These are phyloP conservation scores for Rosalia funebris DNA, from an alignment of 2,888 invertebrate genomes.

Conservation along the genomic window DNA sequence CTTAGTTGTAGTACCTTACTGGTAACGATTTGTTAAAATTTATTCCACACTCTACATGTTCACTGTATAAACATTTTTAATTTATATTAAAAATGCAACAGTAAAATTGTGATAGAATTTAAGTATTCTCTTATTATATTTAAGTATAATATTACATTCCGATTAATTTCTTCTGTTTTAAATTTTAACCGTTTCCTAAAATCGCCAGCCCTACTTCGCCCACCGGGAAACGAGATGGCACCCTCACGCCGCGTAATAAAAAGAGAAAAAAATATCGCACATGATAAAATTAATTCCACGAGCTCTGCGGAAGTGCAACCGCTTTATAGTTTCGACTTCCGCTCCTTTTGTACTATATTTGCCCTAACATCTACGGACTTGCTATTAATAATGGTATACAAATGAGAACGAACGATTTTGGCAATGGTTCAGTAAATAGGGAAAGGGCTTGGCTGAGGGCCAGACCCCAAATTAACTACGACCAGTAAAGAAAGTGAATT, in stretches of 20 bases:
- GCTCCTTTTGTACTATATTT: slow-evolving; percentile 38
- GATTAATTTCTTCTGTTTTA: no score
- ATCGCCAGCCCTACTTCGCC: slow-evolving; percentile 8
- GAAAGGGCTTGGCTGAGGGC: slow-evolving; percentile 28
- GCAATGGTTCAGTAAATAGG: slow-evolving; percentile 43
- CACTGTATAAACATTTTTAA: no score
- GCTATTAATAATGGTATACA: slow-evolving; percentile 30
- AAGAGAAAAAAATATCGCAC: slow-evolving; percentile 38
- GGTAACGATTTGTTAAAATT: no score
- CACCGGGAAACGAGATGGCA: background rate
- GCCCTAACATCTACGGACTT: slow-evolving; percentile 22
- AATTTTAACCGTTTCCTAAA: no score
- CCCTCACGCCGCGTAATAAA: slow-evolving; percentile 1
- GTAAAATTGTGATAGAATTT: no score
- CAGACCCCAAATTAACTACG: slow-evolving; percentile 23
- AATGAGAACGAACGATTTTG: slow-evolving; percentile 36
- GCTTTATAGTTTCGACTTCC: slow-evolving; percentile 40
- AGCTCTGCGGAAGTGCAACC: slow-evolving; percentile 40
- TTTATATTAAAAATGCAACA: no score
- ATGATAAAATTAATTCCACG: slow-evolving; percentile 44
- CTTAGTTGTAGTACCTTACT: no score
- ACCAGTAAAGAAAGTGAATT: background rate
- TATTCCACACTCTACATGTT: no score
- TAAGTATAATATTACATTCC: no score
- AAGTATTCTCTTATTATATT: no score